Evolutionary conservation across 2,113 vertebrate genomes (phyloP).

Genomic region (Gulo gulo): DNA sequence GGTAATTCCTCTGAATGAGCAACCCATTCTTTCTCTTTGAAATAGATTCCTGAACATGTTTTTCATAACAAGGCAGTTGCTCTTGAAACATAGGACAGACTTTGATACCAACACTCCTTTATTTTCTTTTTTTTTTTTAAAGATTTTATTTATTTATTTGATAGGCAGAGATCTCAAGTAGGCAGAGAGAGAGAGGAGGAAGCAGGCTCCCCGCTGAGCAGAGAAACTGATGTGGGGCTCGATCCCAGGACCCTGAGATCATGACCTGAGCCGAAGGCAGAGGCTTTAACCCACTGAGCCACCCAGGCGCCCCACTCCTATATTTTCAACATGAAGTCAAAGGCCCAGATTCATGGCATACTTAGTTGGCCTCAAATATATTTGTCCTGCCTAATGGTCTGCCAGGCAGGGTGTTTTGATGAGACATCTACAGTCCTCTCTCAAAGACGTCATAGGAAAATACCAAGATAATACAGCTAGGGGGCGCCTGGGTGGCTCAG

Average conservation of each 20-base stretch:
- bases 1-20: background rate
- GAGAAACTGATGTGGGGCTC: no score
- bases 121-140: background rate
- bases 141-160: no score
- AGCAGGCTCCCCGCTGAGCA: no score
- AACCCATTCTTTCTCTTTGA: background rate
- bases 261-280: no score
- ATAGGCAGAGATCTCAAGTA: no score
- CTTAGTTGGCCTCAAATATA: background rate
- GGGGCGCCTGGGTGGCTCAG: no score
- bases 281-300: no score
- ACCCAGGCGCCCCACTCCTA: background rate
- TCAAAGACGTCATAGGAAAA: background rate
- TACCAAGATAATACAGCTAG: background rate
- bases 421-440: background rate
- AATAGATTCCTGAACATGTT: slow-evolving; percentile 13
- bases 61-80: slow-evolving; percentile 5
- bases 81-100: background rate
- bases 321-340: background rate
- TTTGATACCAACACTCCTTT: background rate
- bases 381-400: background rate
- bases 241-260: no score
- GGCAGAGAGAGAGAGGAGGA: no score
- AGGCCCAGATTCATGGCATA: background rate
- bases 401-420: background rate